These are phyloP conservation scores for Dreissena rostriformis DNA, from an alignment of 1,140 invertebrate species.

Conservation along the genomic window DNA sequence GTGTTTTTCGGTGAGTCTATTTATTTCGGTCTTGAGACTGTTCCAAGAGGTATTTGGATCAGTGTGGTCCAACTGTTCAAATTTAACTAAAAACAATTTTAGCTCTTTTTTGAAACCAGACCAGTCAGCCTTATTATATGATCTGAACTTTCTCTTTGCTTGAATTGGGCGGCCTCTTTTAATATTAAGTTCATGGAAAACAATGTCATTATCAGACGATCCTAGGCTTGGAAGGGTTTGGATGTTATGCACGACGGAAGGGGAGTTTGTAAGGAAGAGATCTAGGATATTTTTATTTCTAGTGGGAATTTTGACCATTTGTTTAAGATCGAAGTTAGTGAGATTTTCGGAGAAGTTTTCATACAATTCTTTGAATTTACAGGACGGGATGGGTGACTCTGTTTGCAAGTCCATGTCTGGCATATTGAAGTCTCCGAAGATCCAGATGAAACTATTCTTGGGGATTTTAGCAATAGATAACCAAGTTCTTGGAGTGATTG, in stretches of 20 bases:
- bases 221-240: slow-evolving; percentile 32
- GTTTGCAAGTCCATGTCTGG: slow-evolving; percentile 12
- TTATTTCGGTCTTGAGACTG: not conserved
- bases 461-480: slow-evolving; percentile 22
- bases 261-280: slow-evolving; percentile 9
- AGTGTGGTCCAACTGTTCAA: not conserved
- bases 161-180: slow-evolving; percentile 14
- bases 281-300: slow-evolving; percentile 2
- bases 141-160: not conserved
- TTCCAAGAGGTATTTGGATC: slow-evolving; percentile 5
- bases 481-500: slow-evolving; percentile 21
- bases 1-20: not conserved
- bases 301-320: slow-evolving; percentile 28
- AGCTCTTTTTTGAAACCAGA: not conserved
- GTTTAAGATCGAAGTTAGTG: slow-evolving; percentile 12
- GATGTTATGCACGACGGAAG: slow-evolving; percentile 10
- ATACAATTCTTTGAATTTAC: no score
- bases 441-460: slow-evolving; percentile 14
- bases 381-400: not conserved
- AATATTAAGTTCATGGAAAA: slow-evolving; percentile 36
- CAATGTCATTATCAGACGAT: slow-evolving; percentile 47
- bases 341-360: slow-evolving; percentile 7
- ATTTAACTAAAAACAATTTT: not conserved
- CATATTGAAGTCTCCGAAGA: slow-evolving; percentile 27
- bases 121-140: slow-evolving; percentile 23